Base-by-base conservation (phyloP, 1,140 invertebrate genomes). In the Drosophila orosa region DNA sequence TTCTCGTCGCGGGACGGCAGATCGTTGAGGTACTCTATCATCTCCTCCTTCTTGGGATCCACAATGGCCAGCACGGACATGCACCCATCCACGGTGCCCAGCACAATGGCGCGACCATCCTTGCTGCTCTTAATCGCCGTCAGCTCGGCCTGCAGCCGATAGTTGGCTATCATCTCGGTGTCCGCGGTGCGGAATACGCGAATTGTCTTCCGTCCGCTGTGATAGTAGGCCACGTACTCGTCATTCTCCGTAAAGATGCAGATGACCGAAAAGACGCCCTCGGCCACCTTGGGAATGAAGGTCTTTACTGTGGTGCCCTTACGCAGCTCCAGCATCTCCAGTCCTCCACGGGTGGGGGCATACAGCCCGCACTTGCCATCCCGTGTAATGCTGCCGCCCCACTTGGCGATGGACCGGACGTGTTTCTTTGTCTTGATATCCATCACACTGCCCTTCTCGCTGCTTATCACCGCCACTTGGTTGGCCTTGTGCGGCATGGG, bases 141-240 rank as follows among this genome's bases (percentile, higher is more conserved):
- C 48, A 98, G 93, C 93, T 99, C 98, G 4, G 98, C 97, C 84
- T 97, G 97, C 1, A 98, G 95, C 74, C 97, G 94, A 90, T 97
- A 99, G 92, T 99, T 98, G 22, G 98, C 98, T 74, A 99, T 95
- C 94, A 97, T 96, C 89, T 96, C 94, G 1, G 97, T 97, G 92
- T 99, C 98, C 3, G 94, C 92, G 5, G 97, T 96, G 82, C 97
- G 95, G 92, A 99, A 99, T 8, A 98, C 96, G 62, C 97, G 94
- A 47, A 99, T 94, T 9, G 98, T 99, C 93, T 98, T 97, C 72
- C 96, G 95, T 0, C 91, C 91, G 77, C 97, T 98, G 90, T 99
- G 98, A 83, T 99, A 99, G 92, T 99, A 99, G 4, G 99, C 93
- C 6, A 99, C 98, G 82, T 99, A 99, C 78, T 98, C 95, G 83